These are phyloP conservation scores for Oenanthe melanoleuca DNA, from an alignment of 2,113 vertebrate species.

Conservation along the genomic window DNA sequence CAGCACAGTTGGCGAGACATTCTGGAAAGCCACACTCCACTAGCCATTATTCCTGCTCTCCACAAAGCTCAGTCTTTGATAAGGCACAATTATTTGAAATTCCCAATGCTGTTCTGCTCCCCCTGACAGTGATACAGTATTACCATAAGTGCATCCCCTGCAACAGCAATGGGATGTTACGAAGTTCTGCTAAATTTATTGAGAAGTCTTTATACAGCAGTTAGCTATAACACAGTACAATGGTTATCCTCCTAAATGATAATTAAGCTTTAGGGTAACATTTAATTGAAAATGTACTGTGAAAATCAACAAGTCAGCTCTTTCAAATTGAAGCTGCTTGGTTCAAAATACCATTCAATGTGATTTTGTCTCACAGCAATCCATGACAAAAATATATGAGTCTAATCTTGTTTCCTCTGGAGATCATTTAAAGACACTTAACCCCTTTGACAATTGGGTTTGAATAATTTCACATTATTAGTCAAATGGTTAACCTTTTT, in stretches of 20 bases:
- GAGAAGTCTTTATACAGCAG: slow-evolving; percentile 1
- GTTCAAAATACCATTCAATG: neutral
- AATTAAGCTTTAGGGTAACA: slow-evolving; percentile 57
- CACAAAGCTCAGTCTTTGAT: slow-evolving; percentile 1
- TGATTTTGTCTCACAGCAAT: slow-evolving; percentile 47
- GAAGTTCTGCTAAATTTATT: slow-evolving; percentile 25
- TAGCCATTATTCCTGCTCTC: slow-evolving; percentile 27
- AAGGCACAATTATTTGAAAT: slow-evolving; percentile 20
- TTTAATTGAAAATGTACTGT: slow-evolving; percentile 60
- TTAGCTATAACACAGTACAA: slow-evolving; percentile 31
- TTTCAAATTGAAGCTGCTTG: slow-evolving; percentile 12
- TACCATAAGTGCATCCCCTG: neutral
- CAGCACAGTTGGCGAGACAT: neutral
- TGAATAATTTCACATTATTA: neutral
- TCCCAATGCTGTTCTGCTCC: neutral
- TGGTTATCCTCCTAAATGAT: slow-evolving; percentile 49
- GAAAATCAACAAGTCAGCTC: slow-evolving; percentile 56
- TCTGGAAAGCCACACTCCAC: slow-evolving; percentile 4
- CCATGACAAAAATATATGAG: slow-evolving; percentile 21
- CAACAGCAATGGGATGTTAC: neutral
- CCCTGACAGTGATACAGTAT: neutral
- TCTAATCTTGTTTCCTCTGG: neutral
- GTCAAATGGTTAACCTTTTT: neutral
- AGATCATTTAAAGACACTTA: neutral
- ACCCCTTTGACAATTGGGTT: neutral